These are phyloP conservation scores for Polydrusus pterygomalis DNA, from an alignment of 2,888 invertebrate genomes.

Conservation along the genomic window DNA sequence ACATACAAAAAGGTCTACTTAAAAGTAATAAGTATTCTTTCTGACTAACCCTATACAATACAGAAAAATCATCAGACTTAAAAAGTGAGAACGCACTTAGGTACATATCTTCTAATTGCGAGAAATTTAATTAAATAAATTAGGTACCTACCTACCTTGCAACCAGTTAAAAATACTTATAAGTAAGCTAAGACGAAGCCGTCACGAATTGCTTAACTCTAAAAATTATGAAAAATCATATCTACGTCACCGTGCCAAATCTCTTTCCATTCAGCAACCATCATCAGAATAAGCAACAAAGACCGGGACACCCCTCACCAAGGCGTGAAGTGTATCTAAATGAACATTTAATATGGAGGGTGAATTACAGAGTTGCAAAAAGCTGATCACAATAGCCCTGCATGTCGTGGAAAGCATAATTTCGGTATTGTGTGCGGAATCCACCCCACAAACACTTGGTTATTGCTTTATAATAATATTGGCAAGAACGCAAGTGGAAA, in stretches of 20 bases:
- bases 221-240: slow-evolving; percentile 4
- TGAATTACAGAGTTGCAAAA: slow-evolving; percentile 61
- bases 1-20: too few relatives aligned
- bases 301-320: slow-evolving; percentile 42
- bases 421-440: slow-evolving; percentile 45
- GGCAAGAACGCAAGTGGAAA: slow-evolving; percentile 34
- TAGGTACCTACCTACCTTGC: too few relatives aligned
- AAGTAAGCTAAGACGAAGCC: too few relatives aligned
- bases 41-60: too few relatives aligned
- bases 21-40: too few relatives aligned
- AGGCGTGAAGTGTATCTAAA: slow-evolving; percentile 67
- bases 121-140: too few relatives aligned
- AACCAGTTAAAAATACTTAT: too few relatives aligned
- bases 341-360: slow-evolving; percentile 70
- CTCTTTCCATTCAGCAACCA: slow-evolving; percentile 11
- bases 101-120: too few relatives aligned
- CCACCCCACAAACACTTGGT: slow-evolving; percentile 54
- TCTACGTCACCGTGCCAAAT: slow-evolving; percentile 18
- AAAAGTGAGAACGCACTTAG: too few relatives aligned
- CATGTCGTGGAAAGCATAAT: slow-evolving; percentile 42
- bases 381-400: slow-evolving; percentile 33
- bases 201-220: too few relatives aligned
- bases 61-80: too few relatives aligned
- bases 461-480: slow-evolving; percentile 50
- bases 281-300: slow-evolving; percentile 1